Evolutionary conservation across 2,797 vertebrate genomes (phyloP), one percentile per base, ranked within the genome.

Genomic region (Semotilus atromaculatus): DNA sequence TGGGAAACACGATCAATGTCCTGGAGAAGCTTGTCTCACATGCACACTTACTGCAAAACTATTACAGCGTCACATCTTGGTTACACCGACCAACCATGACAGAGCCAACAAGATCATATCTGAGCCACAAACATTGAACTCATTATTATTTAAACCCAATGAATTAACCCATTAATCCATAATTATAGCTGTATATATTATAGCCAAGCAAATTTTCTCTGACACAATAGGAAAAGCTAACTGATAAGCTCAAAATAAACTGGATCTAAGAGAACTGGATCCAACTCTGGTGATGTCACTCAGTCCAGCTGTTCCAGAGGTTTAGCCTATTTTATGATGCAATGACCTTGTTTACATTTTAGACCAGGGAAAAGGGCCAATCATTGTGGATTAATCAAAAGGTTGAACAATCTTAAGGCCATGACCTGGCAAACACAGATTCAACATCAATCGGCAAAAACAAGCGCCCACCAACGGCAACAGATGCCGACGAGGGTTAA

Each of bases 91-190:
- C 76, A 62, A 62, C 36, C 75, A 77, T 21, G 55, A 26, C 36
- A 62, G 36, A 64, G n/a, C 38, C 38, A 64, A 64, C 55, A 8
- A 64, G 62, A 53, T 80, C 18, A 67, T 48, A 80, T 80, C 77
- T 1, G 62, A 67, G 60, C 21, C 51, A 45, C 76, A 43, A 43
- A 73, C 26, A 67, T 26, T 67, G 13, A 23, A 16, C 29, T 67
- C 19, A 36, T 48, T 45, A 64, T 34, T 18, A 7, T 45, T 45
- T 79, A 40, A 79, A 79, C 38, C 14, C 58, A 78, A 23, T 29
- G 16, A 45, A 19, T 31, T 23, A 66, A 80, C 9, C 26, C 58
- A 78, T 21, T 64, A 23, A 62, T 45, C 55, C 18, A 19, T 29
- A 29, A 64, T 62, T 34, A 23, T 31, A 45, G 19, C 77, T 43